Conservation (phyloP, 2,797 vertebrate genomes). For the Pogoniulus pusillus region DNA sequence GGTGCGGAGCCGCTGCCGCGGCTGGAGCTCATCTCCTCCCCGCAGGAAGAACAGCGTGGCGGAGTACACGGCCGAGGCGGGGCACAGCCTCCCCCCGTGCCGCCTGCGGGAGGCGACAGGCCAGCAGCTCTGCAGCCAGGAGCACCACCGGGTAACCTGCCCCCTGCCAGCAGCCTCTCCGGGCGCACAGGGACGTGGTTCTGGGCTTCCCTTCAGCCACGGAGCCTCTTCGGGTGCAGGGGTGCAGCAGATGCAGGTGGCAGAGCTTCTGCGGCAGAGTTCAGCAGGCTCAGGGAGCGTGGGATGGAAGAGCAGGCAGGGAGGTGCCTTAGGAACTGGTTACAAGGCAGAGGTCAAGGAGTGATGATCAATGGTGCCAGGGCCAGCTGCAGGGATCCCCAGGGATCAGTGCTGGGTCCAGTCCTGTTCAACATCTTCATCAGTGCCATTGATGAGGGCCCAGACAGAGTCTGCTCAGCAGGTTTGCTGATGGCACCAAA, state of each 20-base stretch:
- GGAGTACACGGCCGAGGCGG: neutral
- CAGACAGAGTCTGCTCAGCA: too few relatives aligned
- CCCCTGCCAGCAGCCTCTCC: neutral
- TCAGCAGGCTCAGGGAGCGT: too few relatives aligned
- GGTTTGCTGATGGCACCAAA: too few relatives aligned
- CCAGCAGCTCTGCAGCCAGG: neutral
- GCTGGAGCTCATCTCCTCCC: neutral
- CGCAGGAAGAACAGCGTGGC: neutral
- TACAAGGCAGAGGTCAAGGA: too few relatives aligned
- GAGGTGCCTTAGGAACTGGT: too few relatives aligned
- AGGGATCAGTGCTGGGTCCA: too few relatives aligned
- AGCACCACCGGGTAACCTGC: neutral
- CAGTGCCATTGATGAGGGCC: too few relatives aligned
- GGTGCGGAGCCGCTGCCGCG: neutral
- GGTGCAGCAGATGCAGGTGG: neutral
- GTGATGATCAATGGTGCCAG: too few relatives aligned
- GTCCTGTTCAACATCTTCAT: too few relatives aligned
- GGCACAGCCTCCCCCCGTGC: neutral
- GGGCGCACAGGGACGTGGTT: rapidly evolving
- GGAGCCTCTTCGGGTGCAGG: neutral
- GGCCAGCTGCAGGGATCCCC: too few relatives aligned
- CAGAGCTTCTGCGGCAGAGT: neutral
- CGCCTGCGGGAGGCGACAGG: neutral
- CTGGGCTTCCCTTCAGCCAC: neutral
- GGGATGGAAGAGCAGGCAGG: too few relatives aligned